These are phyloP conservation scores for Hedya salicella DNA, from an alignment of 2,888 invertebrate species.

Conservation along the genomic window DNA sequence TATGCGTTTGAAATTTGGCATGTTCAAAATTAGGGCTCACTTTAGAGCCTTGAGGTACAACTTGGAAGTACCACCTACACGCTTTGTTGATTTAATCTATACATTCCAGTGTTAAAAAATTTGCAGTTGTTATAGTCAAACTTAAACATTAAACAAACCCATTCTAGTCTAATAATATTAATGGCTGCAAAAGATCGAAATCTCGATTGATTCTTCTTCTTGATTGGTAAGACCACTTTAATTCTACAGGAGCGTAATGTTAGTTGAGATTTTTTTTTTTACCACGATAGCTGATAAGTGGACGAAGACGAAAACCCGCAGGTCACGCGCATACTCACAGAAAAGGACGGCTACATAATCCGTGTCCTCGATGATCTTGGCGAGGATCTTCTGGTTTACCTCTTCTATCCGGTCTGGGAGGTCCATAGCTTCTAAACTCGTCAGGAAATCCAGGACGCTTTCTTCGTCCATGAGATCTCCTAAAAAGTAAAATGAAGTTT, in stretches of 20 bases:
- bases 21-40: background rate
- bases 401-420: constrained; percentile 97
- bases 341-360: constrained; percentile 96
- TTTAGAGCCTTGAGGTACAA: background rate
- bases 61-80: background rate
- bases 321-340: constrained; percentile 89
- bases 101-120: too few relatives aligned
- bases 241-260: constrained; percentile 57
- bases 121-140: background rate
- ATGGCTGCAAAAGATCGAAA: too few relatives aligned
- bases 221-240: constrained; percentile 30
- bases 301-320: constrained; percentile 64
- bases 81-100: background rate
- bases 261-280: constrained; percentile 72
- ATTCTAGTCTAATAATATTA: too few relatives aligned
- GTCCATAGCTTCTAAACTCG: constrained; percentile 97
- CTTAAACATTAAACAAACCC: too few relatives aligned
- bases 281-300: constrained; percentile 71
- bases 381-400: constrained; percentile 95
- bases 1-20: too few relatives aligned
- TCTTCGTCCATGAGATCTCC: constrained; percentile 98
- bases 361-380: constrained; percentile 95
- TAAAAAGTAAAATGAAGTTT: constrained; percentile 63
- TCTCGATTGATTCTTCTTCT: too few relatives aligned
- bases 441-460: constrained; percentile 95